Evolutionary conservation across 2,888 invertebrate genomes (phyloP), one percentile per base, ranked within the genome.

Genomic region (Adelphocoris suturalis): DNA sequence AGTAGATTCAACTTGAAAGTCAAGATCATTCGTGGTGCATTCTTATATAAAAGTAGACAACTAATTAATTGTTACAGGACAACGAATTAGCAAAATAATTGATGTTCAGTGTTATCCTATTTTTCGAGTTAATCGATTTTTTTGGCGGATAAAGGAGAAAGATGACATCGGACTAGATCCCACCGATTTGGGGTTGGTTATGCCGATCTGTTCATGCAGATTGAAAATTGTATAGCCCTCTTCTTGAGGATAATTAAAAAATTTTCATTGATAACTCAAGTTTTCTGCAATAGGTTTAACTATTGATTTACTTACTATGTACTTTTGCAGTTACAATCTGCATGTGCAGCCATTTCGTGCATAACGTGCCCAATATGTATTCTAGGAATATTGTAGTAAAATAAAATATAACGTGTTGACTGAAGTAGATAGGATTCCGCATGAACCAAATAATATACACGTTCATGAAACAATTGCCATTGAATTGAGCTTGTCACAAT

Each of bases 371-470:
- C 37, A 37, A 37, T 37, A 37, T n/a, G n/a, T 37, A 37, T 37
- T 37, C 37, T 37, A 37, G 37, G 37, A 37, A 37, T 37, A 37
- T 37, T 37, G 37, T 37, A 52, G 52, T 52, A 3, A 3, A 68
- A 23, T 68, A 12, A 3, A 68, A 23, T 68, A 19, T 23, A 13
- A 68, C 68, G 68, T 68, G 68, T 68, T 68, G 68, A 68, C 68
- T 68, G 68, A 68, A 68, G 23, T 68, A 68, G 68, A 68, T 23
- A n/a, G 57, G 68, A 68, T 27, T 68, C 68, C 19, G 61, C 61
- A 11, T 61, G 61, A 61, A 61, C 61, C 68, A 68, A 68, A 68
- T 23, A 23, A 23, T 23, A 68, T 23, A 23, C 68, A 68, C 68
- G 68, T 68, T 68, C 27, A 27, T 68, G 68, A 68, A 68, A 68